Base-by-base conservation (phyloP, 2,888 invertebrate genomes). In the Myathropa florea region DNA sequence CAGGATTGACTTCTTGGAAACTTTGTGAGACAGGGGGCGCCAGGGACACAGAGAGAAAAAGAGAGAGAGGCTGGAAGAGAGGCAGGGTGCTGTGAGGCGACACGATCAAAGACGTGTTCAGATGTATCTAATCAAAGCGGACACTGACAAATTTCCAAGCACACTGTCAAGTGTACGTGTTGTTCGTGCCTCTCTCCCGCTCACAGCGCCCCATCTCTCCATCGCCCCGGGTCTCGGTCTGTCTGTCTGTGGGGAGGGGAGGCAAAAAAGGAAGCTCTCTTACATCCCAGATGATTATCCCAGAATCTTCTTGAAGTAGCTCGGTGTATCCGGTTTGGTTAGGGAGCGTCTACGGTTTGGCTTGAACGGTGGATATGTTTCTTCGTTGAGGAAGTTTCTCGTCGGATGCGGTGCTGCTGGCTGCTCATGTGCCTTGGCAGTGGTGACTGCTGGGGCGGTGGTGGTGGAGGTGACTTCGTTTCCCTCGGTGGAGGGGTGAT, bases 251-350 rank as follows among this genome's bases (percentile, higher is more conserved):
- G 60, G 60, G 24, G 24, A 21, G 12, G n/a, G 24, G 14, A 14
- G 2, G 4, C 60, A 12, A 57, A 67, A 65, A 36, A 63, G 70
- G 30, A 76, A 67, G 67, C 79, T 68, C 23, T 83, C n/a, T 46
- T 75, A 86, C 78, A 75, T 77, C 83, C 60, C 76, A 86, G 86
- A 57, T 90, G 86, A 86, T 90, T 93, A 93, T 89, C 93, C 93
- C 88, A 93, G 90, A 89, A 93, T 92, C 89, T 93, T 93, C 89
- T 93, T 93, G 89, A 93, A 91, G 89, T 92, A 93, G 90, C 92
- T 92, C 85, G 90, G 90, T 77, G 91, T 91, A 89, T 93, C 92
- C 89, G 92, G 92, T 88, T 93, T 92, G 84, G 92, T 92, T 71
- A 93, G 90, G 77, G 91, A 90, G 83, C 93, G 92, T 89, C 91